Evolutionary conservation across 1,140 invertebrate species (phyloP).

Genomic region (Drosophila yakuba): DNA sequence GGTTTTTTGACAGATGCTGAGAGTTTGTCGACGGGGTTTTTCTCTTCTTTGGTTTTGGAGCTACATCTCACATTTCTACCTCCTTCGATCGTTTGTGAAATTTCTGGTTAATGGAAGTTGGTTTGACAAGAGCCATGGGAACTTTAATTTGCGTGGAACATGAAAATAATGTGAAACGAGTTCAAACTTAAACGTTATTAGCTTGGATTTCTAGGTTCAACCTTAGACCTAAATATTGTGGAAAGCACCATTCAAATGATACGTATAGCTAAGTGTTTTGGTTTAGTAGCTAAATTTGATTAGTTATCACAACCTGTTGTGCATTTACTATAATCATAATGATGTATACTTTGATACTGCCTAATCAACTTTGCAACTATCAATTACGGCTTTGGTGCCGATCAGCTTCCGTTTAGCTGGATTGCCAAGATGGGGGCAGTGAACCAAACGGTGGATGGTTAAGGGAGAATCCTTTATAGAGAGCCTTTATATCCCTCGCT

Average conservation of each 20-base stretch:
- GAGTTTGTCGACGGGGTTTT: slow-evolving; percentile 9
- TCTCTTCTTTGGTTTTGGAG: slow-evolving; percentile 1
- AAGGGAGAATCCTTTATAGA: slow-evolving; percentile 6
- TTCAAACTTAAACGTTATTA: too few species aligned
- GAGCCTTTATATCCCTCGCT: background rate
- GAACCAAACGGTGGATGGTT: background rate
- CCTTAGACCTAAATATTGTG: too few species aligned
- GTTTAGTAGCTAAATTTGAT: too few species aligned
- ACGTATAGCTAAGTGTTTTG: too few species aligned
- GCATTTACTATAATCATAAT: background rate
- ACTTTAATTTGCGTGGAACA: background rate
- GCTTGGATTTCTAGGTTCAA: background rate
- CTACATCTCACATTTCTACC: background rate
- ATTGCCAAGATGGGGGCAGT: background rate
- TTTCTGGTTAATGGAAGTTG: background rate
- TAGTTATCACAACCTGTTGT: background rate
- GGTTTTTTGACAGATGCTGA: slow-evolving; percentile 38
- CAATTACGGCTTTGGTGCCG: slow-evolving; percentile 21
- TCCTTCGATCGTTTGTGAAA: background rate
- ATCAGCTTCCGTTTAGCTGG: slow-evolving; percentile 31
- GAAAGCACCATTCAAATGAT: too few species aligned
- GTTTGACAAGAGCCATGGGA: background rate
- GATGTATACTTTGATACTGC: background rate
- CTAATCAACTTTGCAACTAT: slow-evolving; percentile 26
- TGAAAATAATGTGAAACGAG: background rate